phyloP scores from a whole-genome alignment of 2,113 vertebrate species.

The Pithys albifrons region DNA sequence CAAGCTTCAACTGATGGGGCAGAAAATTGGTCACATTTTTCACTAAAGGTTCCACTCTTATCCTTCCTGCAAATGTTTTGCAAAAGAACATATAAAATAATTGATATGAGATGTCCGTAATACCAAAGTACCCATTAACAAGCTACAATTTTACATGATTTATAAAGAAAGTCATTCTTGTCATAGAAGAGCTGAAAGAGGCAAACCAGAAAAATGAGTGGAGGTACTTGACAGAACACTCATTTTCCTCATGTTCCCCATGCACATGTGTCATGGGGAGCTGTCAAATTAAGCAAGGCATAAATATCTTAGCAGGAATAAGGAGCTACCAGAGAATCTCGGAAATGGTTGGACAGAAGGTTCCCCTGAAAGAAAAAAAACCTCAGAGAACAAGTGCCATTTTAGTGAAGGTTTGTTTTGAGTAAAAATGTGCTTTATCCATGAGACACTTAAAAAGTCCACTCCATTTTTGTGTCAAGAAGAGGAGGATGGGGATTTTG shows the following conservation, averaged over 20 bases:
- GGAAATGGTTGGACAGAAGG: background rate
- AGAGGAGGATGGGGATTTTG: background rate
- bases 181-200: background rate
- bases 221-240: constrained; percentile 30
- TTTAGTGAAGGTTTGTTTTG: background rate
- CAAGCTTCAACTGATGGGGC: background rate
- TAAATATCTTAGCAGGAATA: background rate
- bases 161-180: background rate
- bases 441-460: background rate
- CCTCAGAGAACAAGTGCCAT: background rate
- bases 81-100: background rate
- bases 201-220: constrained; percentile 29
- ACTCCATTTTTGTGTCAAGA: background rate
- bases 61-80: background rate
- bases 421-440: background rate
- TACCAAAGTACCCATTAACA: background rate
- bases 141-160: background rate
- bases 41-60: background rate
- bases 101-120: background rate
- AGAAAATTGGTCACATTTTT: background rate
- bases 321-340: background rate
- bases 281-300: constrained; percentile 26
- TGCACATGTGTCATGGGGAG: background rate
- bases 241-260: constrained; percentile 12
- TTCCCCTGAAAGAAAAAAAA: background rate